Evolutionary conservation across 2,113 vertebrate genomes (phyloP).

Genomic region (Ctenomys sociabilis): DNA sequence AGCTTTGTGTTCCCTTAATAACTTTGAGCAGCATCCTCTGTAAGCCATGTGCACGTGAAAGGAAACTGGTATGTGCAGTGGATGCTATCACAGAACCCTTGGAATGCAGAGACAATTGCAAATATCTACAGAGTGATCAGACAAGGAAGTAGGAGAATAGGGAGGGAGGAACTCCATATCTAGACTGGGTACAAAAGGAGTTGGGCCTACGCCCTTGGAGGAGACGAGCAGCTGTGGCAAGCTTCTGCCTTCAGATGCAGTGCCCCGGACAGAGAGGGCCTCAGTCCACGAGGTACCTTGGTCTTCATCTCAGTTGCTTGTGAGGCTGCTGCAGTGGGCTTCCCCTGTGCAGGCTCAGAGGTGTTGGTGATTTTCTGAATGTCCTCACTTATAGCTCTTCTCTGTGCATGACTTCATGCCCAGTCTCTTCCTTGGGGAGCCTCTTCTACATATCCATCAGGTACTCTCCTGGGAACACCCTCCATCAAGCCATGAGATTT

Average conservation of each 20-base stretch:
- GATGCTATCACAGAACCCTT: not conserved
- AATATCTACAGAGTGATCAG: too few species aligned
- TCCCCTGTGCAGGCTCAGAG: not conserved
- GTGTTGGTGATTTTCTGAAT: not conserved
- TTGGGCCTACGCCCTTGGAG: not conserved
- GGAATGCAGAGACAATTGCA: not conserved
- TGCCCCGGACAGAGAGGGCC: not conserved
- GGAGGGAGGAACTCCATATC: not conserved
- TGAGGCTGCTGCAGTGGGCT: fast-evolving
- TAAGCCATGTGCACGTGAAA: not conserved
- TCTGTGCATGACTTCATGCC: not conserved
- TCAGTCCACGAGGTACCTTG: fast-evolving
- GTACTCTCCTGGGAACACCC: not conserved
- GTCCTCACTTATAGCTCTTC: not conserved
- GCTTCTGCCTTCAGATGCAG: too few species aligned
- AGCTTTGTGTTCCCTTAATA: not conserved
- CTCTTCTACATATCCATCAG: not conserved
- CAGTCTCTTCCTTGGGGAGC: not conserved
- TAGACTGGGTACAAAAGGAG: not conserved
- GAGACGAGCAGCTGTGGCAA: not conserved
- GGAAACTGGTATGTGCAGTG: not conserved
- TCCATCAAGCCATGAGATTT: not conserved
- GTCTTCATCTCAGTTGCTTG: not conserved
- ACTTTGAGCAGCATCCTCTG: not conserved
- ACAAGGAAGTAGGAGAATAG: not conserved